Conservation (phyloP, 1,140 invertebrate genomes). For the Ceratosolen fusciceps region DNA sequence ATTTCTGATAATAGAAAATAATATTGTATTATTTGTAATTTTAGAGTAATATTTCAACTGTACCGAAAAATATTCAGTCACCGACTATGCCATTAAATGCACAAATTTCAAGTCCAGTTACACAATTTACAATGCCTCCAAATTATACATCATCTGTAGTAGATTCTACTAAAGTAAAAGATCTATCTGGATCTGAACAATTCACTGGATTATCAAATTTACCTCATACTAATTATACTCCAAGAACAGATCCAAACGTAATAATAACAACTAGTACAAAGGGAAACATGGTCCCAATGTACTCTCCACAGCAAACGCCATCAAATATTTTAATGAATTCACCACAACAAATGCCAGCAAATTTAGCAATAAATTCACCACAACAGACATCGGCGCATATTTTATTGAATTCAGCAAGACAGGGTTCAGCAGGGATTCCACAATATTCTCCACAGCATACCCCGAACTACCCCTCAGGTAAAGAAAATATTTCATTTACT, state of each 20-base stretch:
- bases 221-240: constrained; percentile 44
- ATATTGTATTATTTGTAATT: constrained; percentile 17
- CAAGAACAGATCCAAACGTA: constrained; percentile 30
- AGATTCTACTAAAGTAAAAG: constrained; percentile 37
- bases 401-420: constrained; percentile 22
- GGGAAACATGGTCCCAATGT: constrained; percentile 25
- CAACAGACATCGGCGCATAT: too few species aligned
- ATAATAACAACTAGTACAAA: constrained; percentile 26
- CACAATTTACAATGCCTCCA: constrained; percentile 55
- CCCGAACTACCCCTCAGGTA: constrained; percentile 56
- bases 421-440: neutral
- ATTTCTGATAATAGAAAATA: constrained; percentile 13
- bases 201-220: constrained; percentile 24
- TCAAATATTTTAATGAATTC: constrained; percentile 25
- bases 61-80: constrained; percentile 44
- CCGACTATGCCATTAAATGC: constrained; percentile 14
- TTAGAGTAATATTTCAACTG: constrained; percentile 48
- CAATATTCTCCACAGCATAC: constrained; percentile 51
- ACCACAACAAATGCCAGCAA: constrained; percentile 26
- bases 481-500: constrained; percentile 32
- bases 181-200: constrained; percentile 32
- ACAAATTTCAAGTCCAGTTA: neutral
- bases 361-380: constrained; percentile 26
- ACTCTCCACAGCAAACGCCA: constrained; percentile 41
- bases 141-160: constrained; percentile 53